Evolutionary conservation across 2,888 invertebrate genomes (phyloP), one percentile per base, ranked within the genome.

Genomic region (Macrosoma leucophasiata): DNA sequence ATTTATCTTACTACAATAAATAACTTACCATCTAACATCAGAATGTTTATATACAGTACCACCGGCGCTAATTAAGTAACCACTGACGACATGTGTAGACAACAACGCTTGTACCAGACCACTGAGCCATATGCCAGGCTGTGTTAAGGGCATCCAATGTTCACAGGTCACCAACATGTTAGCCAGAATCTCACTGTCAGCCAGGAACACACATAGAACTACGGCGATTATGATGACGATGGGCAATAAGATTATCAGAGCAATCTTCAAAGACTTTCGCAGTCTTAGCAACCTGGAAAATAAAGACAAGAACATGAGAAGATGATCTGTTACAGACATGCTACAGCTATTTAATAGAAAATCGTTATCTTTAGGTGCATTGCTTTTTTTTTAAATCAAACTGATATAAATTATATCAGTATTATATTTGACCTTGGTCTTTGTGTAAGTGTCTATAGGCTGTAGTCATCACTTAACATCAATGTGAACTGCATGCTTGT

Each of bases 11-110:
- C n/a, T n/a, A n/a, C n/a, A n/a, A n/a, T n/a, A n/a, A n/a, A n/a
- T n/a, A n/a, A 31, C 78, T 84, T 72, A 89, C 90, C 89, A 89
- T 58, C 89, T 81, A 15, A 89, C 88, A 65, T 89, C 89, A 28
- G 86, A 87, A 66, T 89, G 85, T 41, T 86, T 86, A 52, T 89
- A 89, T 14, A 89, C 71, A 22, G 87, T 84, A 13, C 89, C 89
- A 7, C 89, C 89, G 23, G 87, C 86, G 24, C 90, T 90, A 15
- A 87, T 84, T 36, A 89, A 81, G 41, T 88, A 87, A 12, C 90
- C 90, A 50, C 89, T 87, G 39, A 88, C 86, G 25, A 89, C 72
- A 34, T 89, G 87, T 2, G 89, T 87, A 0, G 90, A 89, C 55
- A 90, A 71, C 50, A 90, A 72, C 25, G 89, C 85, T 62, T 90